Percentiles rank a stretch among this genome's conserved stretches.
Evolutionary conservation across 2,797 vertebrate species (phyloP).

Genomic region (Phrynocephalus guinanensis): DNA sequence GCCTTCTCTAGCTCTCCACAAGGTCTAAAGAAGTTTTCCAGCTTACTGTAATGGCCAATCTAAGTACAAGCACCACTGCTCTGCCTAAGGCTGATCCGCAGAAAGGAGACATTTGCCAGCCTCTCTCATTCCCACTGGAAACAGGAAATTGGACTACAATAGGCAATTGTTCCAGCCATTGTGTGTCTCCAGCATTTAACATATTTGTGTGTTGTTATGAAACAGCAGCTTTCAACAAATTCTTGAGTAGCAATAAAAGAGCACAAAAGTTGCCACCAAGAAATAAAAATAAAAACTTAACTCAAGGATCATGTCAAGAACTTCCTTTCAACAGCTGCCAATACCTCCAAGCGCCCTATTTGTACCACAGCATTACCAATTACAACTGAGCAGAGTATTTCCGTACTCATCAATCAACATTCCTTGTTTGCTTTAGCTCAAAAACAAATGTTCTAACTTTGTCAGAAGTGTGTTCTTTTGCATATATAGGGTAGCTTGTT

Average conservation of each 20-base stretch:
- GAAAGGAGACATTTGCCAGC: conserved; percentile 12
- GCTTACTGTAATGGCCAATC: not conserved
- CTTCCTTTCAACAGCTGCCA: conserved; percentile 17
- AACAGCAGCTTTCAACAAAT: conserved; percentile 23
- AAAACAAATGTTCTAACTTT: not conserved
- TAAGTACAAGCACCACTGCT: not conserved
- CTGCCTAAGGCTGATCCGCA: not conserved
- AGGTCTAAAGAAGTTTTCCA: not conserved
- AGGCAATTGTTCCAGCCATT: conserved; percentile 14
- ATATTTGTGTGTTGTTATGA: conserved; percentile 14
- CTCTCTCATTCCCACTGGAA: conserved; percentile 1
- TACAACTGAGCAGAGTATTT: not conserved
- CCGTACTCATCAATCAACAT: not conserved
- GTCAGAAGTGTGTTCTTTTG: not conserved
- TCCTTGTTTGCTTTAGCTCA: not conserved
- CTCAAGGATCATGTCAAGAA: not conserved
- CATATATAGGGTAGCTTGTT: not conserved
- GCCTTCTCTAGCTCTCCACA: not conserved
- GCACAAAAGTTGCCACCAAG: not conserved
- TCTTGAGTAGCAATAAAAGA: not conserved
- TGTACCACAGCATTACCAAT: not conserved
- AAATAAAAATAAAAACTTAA: not conserved
- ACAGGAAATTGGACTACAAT: conserved; percentile 40
- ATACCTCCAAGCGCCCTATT: not conserved
- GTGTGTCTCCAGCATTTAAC: conserved; percentile 2